Percentiles rank a stretch among this genome's conserved stretches.
These are phyloP conservation scores for Gasterosteus nipponicus DNA, from an alignment of 2,113 vertebrate genomes.

Conservation along the genomic window DNA sequence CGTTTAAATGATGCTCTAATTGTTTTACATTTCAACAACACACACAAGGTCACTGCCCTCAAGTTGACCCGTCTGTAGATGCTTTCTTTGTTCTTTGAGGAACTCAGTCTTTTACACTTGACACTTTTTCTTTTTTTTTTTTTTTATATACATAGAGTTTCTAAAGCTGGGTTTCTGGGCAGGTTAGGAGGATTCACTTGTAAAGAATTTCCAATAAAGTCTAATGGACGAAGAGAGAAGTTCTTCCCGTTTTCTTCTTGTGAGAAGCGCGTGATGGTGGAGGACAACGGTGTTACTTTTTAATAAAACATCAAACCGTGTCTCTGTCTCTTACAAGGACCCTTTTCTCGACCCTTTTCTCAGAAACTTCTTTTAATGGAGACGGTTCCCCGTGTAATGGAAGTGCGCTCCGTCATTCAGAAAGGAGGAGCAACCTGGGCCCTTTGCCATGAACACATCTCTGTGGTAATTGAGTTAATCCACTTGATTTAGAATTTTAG, in stretches of 20 bases:
- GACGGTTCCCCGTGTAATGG: no score
- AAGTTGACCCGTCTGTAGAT: slow-evolving; percentile 65
- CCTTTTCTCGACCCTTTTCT: slow-evolving; percentile 43
- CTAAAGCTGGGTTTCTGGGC: slow-evolving; percentile 56
- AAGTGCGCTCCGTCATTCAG: slow-evolving; percentile 3
- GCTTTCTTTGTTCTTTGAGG: slow-evolving; percentile 72
- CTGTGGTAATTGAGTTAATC: no score
- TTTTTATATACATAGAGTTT: slow-evolving; percentile 75
- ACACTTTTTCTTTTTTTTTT: slow-evolving; percentile 46
- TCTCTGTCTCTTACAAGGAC: slow-evolving; percentile 37
- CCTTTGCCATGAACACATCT: no score
- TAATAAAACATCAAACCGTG: slow-evolving; percentile 73
- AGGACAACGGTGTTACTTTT: slow-evolving; percentile 63
- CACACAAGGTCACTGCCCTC: slow-evolving; percentile 58
- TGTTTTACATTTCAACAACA: slow-evolving; percentile 41
- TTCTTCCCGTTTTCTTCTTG: slow-evolving; percentile 48
- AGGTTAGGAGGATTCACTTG: slow-evolving; percentile 55
- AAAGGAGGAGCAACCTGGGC: slow-evolving; percentile 2
- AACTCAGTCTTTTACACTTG: slow-evolving; percentile 73
- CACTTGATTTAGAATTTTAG: no score
- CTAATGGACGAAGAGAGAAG: slow-evolving; percentile 48
- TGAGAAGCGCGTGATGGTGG: slow-evolving; percentile 38
- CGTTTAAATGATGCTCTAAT: slow-evolving; percentile 31
- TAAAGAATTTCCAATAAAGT: slow-evolving; percentile 76
- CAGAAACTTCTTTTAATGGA: slow-evolving; percentile 10